These are phyloP conservation scores for Diacarnus erythraeanus DNA, from an alignment of 37 sponge, comb jelly and placozoan genomes.

Conservation along the genomic window DNA sequence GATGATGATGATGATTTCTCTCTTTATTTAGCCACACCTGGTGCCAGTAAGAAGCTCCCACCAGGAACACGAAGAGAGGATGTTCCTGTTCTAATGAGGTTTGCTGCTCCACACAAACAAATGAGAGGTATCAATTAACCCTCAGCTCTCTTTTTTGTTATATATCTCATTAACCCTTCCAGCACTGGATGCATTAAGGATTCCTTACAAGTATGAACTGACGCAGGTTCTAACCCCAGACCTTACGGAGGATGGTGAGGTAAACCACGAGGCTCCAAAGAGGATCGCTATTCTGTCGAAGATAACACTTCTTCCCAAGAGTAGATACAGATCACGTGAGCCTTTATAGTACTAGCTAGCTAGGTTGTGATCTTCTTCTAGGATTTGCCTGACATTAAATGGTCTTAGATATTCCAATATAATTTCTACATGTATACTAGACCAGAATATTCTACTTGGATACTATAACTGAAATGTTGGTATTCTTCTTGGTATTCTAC, in stretches of 20 bases:
- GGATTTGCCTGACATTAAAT: too few species aligned
- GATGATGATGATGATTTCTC: background rate
- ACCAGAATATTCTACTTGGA: too few species aligned
- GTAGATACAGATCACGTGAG: background rate
- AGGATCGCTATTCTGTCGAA: background rate
- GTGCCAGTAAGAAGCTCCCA: background rate
- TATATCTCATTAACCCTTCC: background rate
- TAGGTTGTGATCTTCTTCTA: too few species aligned
- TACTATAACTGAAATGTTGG: too few species aligned
- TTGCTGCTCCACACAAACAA: background rate
- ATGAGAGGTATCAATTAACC: background rate
- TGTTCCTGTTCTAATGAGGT: conserved; percentile 11
- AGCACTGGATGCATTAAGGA: conserved; percentile 22
- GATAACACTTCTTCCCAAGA: conserved; percentile 14
- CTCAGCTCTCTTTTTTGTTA: background rate
- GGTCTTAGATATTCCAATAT: too few species aligned
- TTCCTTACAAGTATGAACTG: conserved; percentile 17
- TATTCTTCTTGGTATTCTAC: too few species aligned
- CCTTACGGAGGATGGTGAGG: background rate
- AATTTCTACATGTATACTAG: too few species aligned
- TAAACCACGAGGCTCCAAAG: background rate
- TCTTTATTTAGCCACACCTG: background rate
- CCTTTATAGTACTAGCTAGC: background rate
- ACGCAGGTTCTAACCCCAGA: conserved; percentile 4
- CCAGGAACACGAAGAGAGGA: background rate